phyloP scores from a whole-genome alignment of 2,797 vertebrate species.

The Platyrinchus mystaceus region DNA sequence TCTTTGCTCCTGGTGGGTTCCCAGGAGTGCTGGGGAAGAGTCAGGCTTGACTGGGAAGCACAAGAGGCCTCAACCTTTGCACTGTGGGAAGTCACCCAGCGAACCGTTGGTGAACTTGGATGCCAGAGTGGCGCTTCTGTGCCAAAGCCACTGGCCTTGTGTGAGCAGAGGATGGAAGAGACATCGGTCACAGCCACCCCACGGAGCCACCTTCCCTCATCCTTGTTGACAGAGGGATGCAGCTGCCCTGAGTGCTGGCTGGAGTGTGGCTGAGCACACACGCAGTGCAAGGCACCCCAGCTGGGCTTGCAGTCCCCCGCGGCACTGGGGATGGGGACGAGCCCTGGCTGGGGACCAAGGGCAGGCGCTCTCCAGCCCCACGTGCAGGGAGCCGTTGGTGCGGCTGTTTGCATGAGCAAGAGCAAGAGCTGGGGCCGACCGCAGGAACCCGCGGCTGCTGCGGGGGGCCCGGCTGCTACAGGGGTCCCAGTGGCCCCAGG shows the following conservation, averaged over 20 bases:
- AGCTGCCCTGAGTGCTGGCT: neutral
- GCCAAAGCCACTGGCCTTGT: neutral
- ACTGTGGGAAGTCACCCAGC: neutral
- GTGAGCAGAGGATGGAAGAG: neutral
- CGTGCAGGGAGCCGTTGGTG: neutral
- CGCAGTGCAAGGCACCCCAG: rapidly evolving
- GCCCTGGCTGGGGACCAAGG: neutral
- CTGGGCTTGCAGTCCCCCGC: rapidly evolving
- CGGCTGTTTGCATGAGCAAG: neutral
- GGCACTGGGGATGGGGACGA: neutral
- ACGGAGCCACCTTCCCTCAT: neutral
- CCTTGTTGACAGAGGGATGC: neutral
- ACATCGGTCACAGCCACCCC: neutral
- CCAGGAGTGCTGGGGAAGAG: neutral
- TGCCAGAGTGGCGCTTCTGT: rapidly evolving
- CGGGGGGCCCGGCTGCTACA: rapidly evolving
- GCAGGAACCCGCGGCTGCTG: neutral
- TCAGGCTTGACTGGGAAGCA: neutral
- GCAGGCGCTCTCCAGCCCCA: neutral
- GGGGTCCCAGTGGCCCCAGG: neutral
- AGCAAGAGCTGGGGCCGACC: neutral
- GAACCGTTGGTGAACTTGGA: neutral
- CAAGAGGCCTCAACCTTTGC: neutral
- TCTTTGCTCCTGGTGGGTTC: neutral
- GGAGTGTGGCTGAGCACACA: neutral